A percentile compares a stretch with the other conserved stretches of the same genome.
phyloP scores from a whole-genome alignment of 2,888 invertebrate species.

The Leptothorax acervorum region DNA sequence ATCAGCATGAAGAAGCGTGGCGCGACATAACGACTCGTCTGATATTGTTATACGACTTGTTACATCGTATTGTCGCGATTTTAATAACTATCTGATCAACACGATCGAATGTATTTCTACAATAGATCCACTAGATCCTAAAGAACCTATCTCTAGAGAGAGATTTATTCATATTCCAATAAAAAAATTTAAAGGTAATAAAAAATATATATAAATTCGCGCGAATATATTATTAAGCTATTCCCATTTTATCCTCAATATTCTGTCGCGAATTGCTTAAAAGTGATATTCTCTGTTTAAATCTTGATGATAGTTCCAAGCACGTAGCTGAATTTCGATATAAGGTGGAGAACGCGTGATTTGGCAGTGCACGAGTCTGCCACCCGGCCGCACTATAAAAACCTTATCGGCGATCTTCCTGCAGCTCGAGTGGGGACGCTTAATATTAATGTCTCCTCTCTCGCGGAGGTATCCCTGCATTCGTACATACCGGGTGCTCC shows the following conservation, averaged over 20 bases:
- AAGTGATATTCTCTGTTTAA: not conserved
- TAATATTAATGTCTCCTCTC: constrained; percentile 81
- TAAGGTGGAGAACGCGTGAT: constrained; percentile 69
- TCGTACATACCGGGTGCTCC: constrained; percentile 75
- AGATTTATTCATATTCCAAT: not conserved
- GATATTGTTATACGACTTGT: constrained; percentile 21
- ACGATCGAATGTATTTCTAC: not conserved
- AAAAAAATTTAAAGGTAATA: not conserved
- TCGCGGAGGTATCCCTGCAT: constrained; percentile 73
- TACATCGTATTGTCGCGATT: constrained; percentile 34
- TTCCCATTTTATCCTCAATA: not conserved
- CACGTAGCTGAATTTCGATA: constrained; percentile 36
- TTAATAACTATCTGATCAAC: constrained; percentile 17
- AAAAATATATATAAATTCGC: not conserved
- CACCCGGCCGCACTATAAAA: constrained; percentile 77
- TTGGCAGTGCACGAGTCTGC: constrained; percentile 77
- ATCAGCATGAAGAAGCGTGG: constrained; percentile 43
- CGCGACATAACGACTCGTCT: constrained; percentile 22
- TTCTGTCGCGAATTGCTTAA: not conserved
- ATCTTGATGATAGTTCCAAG: constrained; percentile 24
- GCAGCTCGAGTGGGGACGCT: constrained; percentile 75
- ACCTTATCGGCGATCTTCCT: constrained; percentile 78
- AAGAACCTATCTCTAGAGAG: not conserved
- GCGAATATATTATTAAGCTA: not conserved
- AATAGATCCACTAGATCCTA: not conserved